Conservation (phyloP, 1,140 invertebrate species). For the Melipona quadrifasciata region DNA sequence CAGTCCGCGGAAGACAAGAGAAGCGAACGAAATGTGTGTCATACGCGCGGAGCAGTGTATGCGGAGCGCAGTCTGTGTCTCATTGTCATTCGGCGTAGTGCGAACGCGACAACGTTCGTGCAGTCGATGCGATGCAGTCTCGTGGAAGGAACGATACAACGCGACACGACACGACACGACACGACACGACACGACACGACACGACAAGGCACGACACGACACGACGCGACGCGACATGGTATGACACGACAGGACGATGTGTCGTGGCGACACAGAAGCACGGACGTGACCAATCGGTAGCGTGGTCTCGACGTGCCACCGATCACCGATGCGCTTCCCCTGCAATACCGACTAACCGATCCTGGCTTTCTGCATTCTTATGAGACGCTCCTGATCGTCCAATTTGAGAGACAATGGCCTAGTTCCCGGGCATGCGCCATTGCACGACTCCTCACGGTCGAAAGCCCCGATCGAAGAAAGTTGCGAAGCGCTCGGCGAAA, state of each 20-base stretch:
- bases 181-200: neutral
- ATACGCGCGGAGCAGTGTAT: constrained; percentile 57
- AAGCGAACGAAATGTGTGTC: constrained; percentile 72
- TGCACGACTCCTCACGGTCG: neutral
- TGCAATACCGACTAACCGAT: constrained; percentile 27
- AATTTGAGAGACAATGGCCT: constrained; percentile 47
- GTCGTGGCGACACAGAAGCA: constrained; percentile 23
- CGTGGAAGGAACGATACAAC: constrained; percentile 41
- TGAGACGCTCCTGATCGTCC: constrained; percentile 32
- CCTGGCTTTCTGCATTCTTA: constrained; percentile 20
- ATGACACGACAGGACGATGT: neutral
- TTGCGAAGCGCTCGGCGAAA: neutral
- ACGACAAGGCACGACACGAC: neutral
- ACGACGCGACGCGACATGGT: neutral
- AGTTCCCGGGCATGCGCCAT: constrained; percentile 20
- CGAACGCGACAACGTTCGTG: constrained; percentile 52
- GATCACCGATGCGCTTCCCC: neutral
- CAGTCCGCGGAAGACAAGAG: constrained; percentile 61
- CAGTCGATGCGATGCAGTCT: constrained; percentile 33
- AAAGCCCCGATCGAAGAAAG: constrained; percentile 31
- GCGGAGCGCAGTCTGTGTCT: constrained; percentile 42
- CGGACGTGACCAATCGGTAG: constrained; percentile 57
- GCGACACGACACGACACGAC: neutral
- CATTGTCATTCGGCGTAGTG: constrained; percentile 66
- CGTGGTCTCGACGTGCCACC: constrained; percentile 43